Evolutionary conservation across 2,888 invertebrate genomes (phyloP).

Genomic region (Mayetiola destructor): DNA sequence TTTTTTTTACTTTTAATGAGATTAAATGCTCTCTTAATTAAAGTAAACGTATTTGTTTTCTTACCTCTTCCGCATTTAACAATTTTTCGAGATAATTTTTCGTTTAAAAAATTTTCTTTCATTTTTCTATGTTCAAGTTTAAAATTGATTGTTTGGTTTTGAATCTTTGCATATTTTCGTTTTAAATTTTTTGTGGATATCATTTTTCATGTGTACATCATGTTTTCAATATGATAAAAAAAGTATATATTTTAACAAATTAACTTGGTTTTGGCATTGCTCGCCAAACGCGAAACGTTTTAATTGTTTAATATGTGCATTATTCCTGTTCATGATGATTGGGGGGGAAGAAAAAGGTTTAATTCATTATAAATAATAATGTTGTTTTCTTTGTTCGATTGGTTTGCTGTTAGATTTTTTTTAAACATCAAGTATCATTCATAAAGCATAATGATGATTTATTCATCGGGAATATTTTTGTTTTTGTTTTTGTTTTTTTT

Average conservation of each 20-base stretch:
- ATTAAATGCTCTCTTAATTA: too few species aligned
- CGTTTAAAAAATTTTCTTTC: background rate
- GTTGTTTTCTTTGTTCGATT: background rate
- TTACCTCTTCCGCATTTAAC: constrained; percentile 14
- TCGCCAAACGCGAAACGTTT: constrained; percentile 31
- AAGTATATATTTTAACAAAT: background rate
- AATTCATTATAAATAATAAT: constrained; percentile 6
- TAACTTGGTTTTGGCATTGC: constrained; percentile 30
- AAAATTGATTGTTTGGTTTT: background rate
- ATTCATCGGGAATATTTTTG: background rate
- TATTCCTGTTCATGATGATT: constrained; percentile 9
- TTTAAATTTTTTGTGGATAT: background rate
- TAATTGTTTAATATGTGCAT: constrained; percentile 7
- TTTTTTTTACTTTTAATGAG: too few species aligned
- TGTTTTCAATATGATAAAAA: background rate
- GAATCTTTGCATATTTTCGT: background rate
- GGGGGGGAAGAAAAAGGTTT: constrained; percentile 10
- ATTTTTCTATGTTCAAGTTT: background rate
- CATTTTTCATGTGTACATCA: background rate
- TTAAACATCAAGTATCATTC: background rate
- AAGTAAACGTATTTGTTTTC: constrained; percentile 15
- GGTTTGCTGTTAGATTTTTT: background rate
- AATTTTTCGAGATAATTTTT: background rate
- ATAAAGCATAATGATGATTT: background rate
- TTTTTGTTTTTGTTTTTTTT: background rate